Evolutionary conservation across 2,888 invertebrate species (phyloP), one percentile per base, ranked within the genome.

Genomic region (Zele albiditarsus): DNA sequence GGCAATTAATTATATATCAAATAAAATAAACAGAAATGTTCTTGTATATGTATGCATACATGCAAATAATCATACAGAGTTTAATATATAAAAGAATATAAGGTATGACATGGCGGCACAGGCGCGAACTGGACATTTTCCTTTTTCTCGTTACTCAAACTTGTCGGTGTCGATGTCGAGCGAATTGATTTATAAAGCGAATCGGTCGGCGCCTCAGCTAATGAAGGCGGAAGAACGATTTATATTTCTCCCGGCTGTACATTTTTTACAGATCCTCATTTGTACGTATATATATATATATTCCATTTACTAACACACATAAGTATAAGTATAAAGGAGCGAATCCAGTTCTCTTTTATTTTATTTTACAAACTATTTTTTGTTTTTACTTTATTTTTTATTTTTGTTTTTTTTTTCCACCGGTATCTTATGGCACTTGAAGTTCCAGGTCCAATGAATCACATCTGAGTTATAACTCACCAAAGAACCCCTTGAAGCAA

Each of bases 151-250:
- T 69, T 69, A 69, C 69, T 69, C 69, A 69, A 69, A 69, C 69
- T 69, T 69, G 69, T 69, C 57, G 69, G 67, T 73, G 66, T 66
- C 76, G 71, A 74, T 76, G 69, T 69, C 69, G 53, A 57, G 57
- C 57, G 69, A 69, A 69, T 69, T 69, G 69, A 69, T 69, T 69
- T 69, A 69, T 69, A 69, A 69, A 69, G 57, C 69, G 69, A 69
- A 69, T 57, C 69, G 69, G 14, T 69, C 69, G 69, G 57, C 69
- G 74, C 78, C 79, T 74, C 78, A 71, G 75, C 79, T 79, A 79
- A 79, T 79, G 78, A 77, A 76, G 76, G 73, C 72, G 76, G 74
- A 75, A 79, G 72, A 72, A 78, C 79, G 79, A 76, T 78, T 76
- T 78, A 78, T 79, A 77, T 78, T 74, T 58, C 58, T 74, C 74